Conservation (phyloP, 2,888 invertebrate genomes). For the Synanthedon vespiformis region DNA sequence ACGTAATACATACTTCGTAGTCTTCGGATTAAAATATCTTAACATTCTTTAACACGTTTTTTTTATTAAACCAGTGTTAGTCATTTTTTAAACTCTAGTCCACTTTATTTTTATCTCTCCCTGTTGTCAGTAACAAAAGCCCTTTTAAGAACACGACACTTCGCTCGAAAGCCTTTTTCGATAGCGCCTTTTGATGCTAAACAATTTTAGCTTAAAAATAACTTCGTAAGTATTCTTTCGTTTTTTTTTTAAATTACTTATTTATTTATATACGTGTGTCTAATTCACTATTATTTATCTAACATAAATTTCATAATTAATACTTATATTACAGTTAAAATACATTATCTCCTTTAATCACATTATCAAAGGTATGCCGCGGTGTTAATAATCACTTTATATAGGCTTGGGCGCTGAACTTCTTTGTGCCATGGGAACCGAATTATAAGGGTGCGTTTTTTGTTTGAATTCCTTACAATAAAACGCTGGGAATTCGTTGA, state of each 20-base stretch:
- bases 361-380: neutral
- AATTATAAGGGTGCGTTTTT: slow-evolving; percentile 18
- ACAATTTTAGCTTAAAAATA: neutral
- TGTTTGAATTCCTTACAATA: slow-evolving; percentile 17
- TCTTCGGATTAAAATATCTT: too few relatives aligned
- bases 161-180: slow-evolving; percentile 31
- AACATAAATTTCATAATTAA: neutral
- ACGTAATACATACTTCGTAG: too few relatives aligned
- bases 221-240: neutral
- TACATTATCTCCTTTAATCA: neutral
- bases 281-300: too few relatives aligned
- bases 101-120: slow-evolving; percentile 17
- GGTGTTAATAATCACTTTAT: slow-evolving; percentile 5
- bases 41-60: too few relatives aligned
- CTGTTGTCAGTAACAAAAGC: slow-evolving; percentile 29
- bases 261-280: too few relatives aligned
- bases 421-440: slow-evolving; percentile 13
- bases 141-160: slow-evolving; percentile 37
- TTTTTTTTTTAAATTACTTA: neutral
- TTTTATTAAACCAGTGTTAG: too few relatives aligned
- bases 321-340: neutral
- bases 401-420: slow-evolving; percentile 9
- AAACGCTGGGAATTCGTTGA: slow-evolving; percentile 10
- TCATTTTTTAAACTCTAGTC: neutral
- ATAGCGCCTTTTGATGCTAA: neutral